Base-by-base conservation (phyloP, 2,888 invertebrate genomes). In the Lasius fuliginosus region DNA sequence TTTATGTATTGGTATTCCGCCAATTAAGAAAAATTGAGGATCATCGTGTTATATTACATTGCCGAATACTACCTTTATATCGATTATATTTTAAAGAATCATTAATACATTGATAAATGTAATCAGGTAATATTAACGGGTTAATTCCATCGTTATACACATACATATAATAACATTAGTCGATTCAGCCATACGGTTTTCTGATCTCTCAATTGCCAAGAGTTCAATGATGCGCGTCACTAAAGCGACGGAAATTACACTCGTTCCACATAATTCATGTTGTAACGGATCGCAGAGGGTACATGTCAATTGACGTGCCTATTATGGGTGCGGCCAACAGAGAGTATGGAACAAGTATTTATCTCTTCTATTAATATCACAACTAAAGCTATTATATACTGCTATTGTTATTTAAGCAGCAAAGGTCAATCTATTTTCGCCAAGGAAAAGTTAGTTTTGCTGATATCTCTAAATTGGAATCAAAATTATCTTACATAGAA, bases 241-340 rank as follows among this genome's bases (percentile, higher is more conserved):
- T 33, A 23, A 58, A 58, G 71, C 46, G 60, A n/a, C 73, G 73
- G 79, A 81, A 81, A 81, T 81, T 81, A 36, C 12, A 49, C 27
- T 60, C 33, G 27, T 71, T 81, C 60, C 12, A 46, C 33, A 18
- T 71, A 79, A 71, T 79, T 79, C 71, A 33, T n/a, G 49, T 71
- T 79, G 79, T 71, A 79, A 60, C 33, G 79, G 46, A 60, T 79
- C 71, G 40, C 56, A 79, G 3, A 53, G 60, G 79, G 60, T 71
- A 60, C 79, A 62, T 73, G 73, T 81, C 73, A 81, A 81, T 81
- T 81, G 79, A 81, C 46, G 73, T 73, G 36, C 60, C 40, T 73
- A 73, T 81, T 81, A 71, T 49, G 56, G 56, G 56, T 27, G 77
- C 46, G 33, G 79, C 33, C 46, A 71, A 12, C 71, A 60, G n/a